Evolutionary conservation across 2,113 vertebrate species (phyloP), one percentile per base, ranked within the genome.

Genomic region (Antennarius striatus): DNA sequence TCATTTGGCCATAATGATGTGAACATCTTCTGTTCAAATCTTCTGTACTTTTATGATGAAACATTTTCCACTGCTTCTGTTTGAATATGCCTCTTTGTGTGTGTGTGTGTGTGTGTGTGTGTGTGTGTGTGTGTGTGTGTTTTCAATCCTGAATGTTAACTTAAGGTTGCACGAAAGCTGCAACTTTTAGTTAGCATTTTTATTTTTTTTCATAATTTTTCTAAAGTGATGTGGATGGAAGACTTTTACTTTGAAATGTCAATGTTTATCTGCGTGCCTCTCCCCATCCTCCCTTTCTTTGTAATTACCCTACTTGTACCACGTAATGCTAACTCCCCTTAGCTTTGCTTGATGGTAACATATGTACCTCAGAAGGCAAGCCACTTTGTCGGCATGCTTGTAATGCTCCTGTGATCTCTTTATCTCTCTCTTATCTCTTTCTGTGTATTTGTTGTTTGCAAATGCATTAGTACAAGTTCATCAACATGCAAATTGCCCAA

Each of bases 401-500:
- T 70, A 70, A 80, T 64, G 75, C 79, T 78, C 14, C 79, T 80
- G 63, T 84, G 73, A 86, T 89, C 80, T 84, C 82, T 77, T 84
- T 75, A 80, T 84, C 82, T 32, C 66, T 68, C 73, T 60, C 75
- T 79, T 78, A 75, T 84, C 81, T 83, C 64, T 61, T 58, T 66
- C 60, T 74, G 43, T 84, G 77, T 78, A 59, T 81, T 80, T 80
- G 75, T 77, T 68, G 68, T 69, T 75, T 73, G 81, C 62, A 61
- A 77, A 81, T 84, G 83, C 87, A 84, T 86, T 86, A 79, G 81
- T 50, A 45, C 58, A 65, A 85, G 74, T 89, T 90, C 80, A 91
- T 92, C 87, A 89, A 87, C 86, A 89, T 92, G 91, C 87, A 92
- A 83, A 91, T 91, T 87, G 81, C 89, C 77, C 58, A 88, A 84